Evolutionary conservation across 2,113 vertebrate genomes (phyloP).

Genomic region (Vulpes vulpes): DNA sequence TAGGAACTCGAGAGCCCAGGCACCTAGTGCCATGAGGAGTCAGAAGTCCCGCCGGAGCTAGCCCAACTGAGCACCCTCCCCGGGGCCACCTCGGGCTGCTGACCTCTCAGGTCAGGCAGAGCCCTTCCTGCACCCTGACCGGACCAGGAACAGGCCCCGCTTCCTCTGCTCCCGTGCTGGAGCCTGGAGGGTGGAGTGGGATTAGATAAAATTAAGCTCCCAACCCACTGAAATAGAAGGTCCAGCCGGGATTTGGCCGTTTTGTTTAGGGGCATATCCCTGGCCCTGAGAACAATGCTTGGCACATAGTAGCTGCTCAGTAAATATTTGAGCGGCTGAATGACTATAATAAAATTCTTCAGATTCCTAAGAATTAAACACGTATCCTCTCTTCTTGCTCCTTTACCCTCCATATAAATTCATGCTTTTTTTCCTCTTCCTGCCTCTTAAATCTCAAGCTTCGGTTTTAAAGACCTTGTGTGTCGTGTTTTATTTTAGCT

Average conservation of each 20-base stretch:
- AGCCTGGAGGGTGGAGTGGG: background rate
- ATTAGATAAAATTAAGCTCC: background rate
- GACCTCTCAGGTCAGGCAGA: background rate
- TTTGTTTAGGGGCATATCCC: background rate
- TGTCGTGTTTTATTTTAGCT: conserved; percentile 4
- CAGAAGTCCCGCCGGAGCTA: background rate
- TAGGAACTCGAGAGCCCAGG: background rate
- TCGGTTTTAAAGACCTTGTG: background rate
- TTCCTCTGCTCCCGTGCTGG: background rate
- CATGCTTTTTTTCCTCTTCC: background rate
- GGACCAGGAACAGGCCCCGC: background rate
- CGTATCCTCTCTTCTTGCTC: background rate
- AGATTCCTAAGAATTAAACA: background rate
- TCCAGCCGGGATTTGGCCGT: background rate
- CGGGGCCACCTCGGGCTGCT: background rate
- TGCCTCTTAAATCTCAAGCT: conserved; percentile 39
- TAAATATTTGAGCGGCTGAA: background rate
- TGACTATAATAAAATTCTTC: background rate
- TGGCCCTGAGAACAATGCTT: background rate
- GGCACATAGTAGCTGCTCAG: background rate
- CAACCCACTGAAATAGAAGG: background rate
- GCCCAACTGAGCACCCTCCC: too few relatives aligned
- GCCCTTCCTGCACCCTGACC: background rate
- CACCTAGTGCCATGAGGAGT: background rate
- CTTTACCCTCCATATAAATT: conserved; percentile 28